Evolutionary conservation across 2,888 invertebrate genomes (phyloP), one percentile per base, ranked within the genome.

Genomic region (Hemaris fuciformis): DNA sequence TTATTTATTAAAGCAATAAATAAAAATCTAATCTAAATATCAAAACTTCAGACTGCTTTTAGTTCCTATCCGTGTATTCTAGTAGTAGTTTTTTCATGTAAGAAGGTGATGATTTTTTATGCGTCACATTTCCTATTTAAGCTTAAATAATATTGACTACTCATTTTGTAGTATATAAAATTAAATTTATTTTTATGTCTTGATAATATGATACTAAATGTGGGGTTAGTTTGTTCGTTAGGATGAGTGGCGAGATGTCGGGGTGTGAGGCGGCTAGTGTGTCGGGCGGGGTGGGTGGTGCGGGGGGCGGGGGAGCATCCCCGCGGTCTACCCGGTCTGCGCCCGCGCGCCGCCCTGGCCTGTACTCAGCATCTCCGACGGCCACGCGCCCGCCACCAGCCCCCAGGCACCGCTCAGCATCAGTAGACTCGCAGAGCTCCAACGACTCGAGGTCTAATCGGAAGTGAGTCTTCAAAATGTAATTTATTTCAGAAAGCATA

Each of bases 371-470:
- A 60, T 92, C 94, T 2, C 95, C 95, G 3, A 95, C 97, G 70
- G 96, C 97, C 85, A 97, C 97, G 63, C 93, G 97, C 48, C 97
- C 97, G 34, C 96, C 97, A 59, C 94, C 97, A 48, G 96, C 96
- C 27, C 96, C 96, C 3, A 77, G 86, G 1, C 89, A 89, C 23
- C 91, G 95, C 75, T 97, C 97, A 62, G 97, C 97, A 71, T 96
- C 96, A 1, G 96, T 97, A 27, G 98, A 98, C 87, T 97, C 97
- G 77, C 97, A 97, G 87, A 97, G 97, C 85, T 97, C 97, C 27
- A 97, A 96, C 71, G 98, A 98, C 83, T 96, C 96, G 6, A 93
- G 96, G 68, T 95, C 95, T 13, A 96, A 96, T 82, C 94, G 95
- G 87, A 95, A 96, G 95, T 96, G 81, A 83, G 85, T 73, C n/a